Percentiles rank a stretch among this genome's conserved stretches.
Evolutionary conservation across 1,140 invertebrate species (phyloP).

Genomic region (Kradibia gibbosae): DNA sequence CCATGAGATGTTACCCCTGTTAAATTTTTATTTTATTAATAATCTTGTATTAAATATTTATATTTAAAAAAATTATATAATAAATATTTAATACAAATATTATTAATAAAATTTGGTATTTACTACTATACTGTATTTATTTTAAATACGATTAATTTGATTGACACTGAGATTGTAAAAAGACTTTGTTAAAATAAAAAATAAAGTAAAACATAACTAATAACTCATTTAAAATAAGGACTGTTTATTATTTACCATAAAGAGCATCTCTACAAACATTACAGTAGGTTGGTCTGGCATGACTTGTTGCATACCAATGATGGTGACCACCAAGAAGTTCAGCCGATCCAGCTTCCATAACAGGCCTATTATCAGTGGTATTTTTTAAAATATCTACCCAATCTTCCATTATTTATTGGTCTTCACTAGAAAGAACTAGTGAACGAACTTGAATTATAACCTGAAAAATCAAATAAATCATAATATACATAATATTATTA

Average conservation of each 20-base stretch:
- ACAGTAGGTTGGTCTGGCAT: constrained; percentile 95
- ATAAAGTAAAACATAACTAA: too few relatives aligned
- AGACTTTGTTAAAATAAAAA: too few relatives aligned
- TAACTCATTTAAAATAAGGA: background rate
- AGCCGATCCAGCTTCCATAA: constrained; percentile 74
- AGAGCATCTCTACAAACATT: constrained; percentile 95
- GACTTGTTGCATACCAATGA: constrained; percentile 94
- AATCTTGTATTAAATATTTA: background rate
- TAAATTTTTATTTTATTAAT: constrained; percentile 34
- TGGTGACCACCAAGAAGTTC: constrained; percentile 90
- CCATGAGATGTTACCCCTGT: constrained; percentile 93
- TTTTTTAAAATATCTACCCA: constrained; percentile 87
- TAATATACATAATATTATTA: background rate
- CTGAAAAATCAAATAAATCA: constrained; percentile 68
- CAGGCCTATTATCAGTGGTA: constrained; percentile 79
- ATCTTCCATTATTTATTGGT: constrained; percentile 89
- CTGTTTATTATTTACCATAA: constrained; percentile 73
- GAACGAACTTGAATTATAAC: constrained; percentile 89
- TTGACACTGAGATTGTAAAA: too few relatives aligned
- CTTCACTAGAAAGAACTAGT: constrained; percentile 87
- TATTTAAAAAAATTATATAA: background rate
- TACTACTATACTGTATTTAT: background rate
- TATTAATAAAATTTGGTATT: background rate
- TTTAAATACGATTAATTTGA: background rate
- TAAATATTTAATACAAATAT: background rate